Evolutionary conservation across 2,113 vertebrate species (phyloP).

Genomic region (Burhinus oedicnemus): DNA sequence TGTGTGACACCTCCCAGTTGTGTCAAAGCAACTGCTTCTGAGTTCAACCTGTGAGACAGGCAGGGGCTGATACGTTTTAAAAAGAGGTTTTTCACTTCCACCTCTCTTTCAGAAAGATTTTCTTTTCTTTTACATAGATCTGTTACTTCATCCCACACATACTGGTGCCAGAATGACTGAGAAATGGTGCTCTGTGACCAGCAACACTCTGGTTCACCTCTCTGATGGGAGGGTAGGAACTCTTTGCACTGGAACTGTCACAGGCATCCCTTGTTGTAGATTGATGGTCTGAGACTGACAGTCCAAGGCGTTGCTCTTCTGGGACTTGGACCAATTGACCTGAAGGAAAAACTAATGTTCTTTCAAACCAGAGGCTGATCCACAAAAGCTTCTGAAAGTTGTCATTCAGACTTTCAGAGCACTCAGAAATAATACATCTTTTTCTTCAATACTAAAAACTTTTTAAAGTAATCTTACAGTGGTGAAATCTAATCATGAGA

Average conservation of each 20-base stretch:
- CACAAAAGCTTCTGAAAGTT: background rate
- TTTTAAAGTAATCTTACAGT: background rate
- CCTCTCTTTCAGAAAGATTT: background rate
- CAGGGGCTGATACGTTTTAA: background rate
- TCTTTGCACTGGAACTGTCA: background rate
- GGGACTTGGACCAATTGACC: background rate
- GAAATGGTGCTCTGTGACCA: background rate
- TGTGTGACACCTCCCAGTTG: constrained; percentile 12
- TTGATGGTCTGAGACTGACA: background rate
- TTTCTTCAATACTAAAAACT: background rate
- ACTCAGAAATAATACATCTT: background rate
- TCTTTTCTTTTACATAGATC: background rate
- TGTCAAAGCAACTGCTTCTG: background rate
- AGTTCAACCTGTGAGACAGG: background rate
- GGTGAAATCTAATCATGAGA: background rate
- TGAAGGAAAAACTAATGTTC: background rate
- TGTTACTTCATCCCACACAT: background rate
- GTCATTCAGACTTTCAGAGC: background rate
- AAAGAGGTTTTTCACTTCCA: background rate
- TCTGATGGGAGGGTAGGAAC: background rate
- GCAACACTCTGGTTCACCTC: background rate
- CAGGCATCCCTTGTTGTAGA: background rate
- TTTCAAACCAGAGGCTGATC: background rate
- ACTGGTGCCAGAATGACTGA: background rate
- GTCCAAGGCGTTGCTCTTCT: background rate